Percentiles rank a stretch among this genome's conserved stretches.
Evolutionary conservation across 2,888 invertebrate genomes (phyloP).

Genomic region (Bimastos eiseni): DNA sequence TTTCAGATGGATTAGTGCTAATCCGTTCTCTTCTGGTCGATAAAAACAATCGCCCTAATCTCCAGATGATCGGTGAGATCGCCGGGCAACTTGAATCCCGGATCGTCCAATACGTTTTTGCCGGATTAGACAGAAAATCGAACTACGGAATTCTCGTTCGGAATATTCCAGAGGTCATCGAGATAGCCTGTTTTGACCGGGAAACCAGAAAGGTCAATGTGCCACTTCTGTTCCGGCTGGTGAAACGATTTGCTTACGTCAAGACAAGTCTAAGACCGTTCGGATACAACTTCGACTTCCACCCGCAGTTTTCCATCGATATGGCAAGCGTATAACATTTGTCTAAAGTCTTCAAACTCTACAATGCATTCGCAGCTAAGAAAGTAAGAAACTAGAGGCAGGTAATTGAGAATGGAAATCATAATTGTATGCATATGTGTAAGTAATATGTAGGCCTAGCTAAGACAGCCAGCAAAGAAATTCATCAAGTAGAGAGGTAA

Average conservation of each 20-base stretch:
- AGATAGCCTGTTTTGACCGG: neutral
- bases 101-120: neutral
- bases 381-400: too few species aligned
- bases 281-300: conserved; percentile 6
- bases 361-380: neutral
- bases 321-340: neutral
- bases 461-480: neutral
- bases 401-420: too few species aligned
- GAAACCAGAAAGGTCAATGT: neutral
- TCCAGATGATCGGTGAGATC: conserved; percentile 13
- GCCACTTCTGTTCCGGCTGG: neutral
- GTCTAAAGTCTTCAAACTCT: fast-evolving
- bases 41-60: neutral
- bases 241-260: conserved; percentile 8
- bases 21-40: neutral
- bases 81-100: neutral
- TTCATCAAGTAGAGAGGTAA: neutral
- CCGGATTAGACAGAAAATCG: neutral
- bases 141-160: neutral
- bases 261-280: neutral
- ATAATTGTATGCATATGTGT: neutral
- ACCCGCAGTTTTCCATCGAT: conserved; percentile 13
- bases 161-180: neutral
- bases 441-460: neutral
- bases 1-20: neutral